Evolutionary conservation across 2,888 invertebrate species (phyloP).

Genomic region (Thyatira batis): DNA sequence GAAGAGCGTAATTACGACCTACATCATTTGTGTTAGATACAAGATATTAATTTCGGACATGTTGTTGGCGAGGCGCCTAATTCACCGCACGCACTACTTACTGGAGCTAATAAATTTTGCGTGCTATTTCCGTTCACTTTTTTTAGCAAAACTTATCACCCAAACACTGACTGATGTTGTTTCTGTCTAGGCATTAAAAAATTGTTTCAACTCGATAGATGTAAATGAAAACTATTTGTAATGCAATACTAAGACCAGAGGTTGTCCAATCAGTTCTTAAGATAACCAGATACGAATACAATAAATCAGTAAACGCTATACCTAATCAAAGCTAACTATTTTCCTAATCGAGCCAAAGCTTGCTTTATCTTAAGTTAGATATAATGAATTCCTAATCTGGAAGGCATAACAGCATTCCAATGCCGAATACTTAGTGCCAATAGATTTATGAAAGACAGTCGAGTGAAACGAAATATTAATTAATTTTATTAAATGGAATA

Average conservation of each 20-base stretch:
- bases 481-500: slow-evolving; percentile 17
- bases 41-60: slow-evolving; percentile 62
- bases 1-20: slow-evolving; percentile 34
- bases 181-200: slow-evolving; percentile 12
- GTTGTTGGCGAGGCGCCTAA: slow-evolving; percentile 69
- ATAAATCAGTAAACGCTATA: slow-evolving; percentile 28
- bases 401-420: slow-evolving; percentile 65
- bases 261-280: neutral
- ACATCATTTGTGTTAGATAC: slow-evolving; percentile 49
- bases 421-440: slow-evolving; percentile 41
- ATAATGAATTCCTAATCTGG: slow-evolving; percentile 75
- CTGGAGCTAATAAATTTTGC: slow-evolving; percentile 59
- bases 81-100: slow-evolving; percentile 56
- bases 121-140: slow-evolving; percentile 59
- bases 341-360: slow-evolving; percentile 50
- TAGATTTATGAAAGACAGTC: slow-evolving; percentile 43
- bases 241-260: neutral
- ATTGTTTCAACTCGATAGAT: slow-evolving; percentile 10
- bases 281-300: slow-evolving; percentile 9
- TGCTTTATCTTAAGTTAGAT: slow-evolving; percentile 64
- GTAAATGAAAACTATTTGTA: neutral
- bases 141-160: slow-evolving; percentile 39
- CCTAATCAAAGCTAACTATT: slow-evolving; percentile 38
- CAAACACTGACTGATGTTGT: slow-evolving; percentile 26
- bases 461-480: slow-evolving; percentile 25